Conservation (phyloP, 2,888 invertebrate genomes). For the Imbricaverruca yamaguchii region DNA sequence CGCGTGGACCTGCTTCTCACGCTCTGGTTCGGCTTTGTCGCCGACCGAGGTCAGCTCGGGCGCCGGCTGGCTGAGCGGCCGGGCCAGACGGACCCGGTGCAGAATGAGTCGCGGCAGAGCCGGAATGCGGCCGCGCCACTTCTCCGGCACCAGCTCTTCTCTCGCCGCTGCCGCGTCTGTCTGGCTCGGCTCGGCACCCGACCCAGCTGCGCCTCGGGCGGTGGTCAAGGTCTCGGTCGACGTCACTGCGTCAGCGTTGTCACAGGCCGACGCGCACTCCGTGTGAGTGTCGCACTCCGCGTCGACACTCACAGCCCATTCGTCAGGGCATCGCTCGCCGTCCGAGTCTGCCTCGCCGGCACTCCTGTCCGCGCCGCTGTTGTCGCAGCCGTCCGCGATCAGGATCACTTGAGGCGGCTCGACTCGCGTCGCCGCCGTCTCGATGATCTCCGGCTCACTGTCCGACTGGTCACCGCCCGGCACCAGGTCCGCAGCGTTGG, state of each 20-base stretch:
- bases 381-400: not conserved
- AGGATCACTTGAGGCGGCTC: not conserved
- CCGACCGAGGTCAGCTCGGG: too few relatives aligned
- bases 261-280: not conserved
- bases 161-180: too few relatives aligned
- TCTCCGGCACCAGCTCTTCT: too few relatives aligned
- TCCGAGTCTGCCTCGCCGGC: not conserved
- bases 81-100: too few relatives aligned
- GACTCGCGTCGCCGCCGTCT: not conserved
- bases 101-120: too few relatives aligned
- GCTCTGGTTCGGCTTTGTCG: too few relatives aligned
- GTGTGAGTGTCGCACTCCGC: not conserved
- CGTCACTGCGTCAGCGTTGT: not conserved
- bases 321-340: not conserved
- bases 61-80: too few relatives aligned
- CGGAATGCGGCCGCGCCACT: too few relatives aligned
- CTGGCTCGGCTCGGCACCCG: not conserved
- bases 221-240: not conserved
- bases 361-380: not conserved
- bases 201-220: not conserved
- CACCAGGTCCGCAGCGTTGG: not conserved
- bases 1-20: too few relatives aligned
- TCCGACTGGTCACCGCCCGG: not conserved
- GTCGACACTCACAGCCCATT: not conserved
- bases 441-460: conserved; percentile 3